Base-by-base conservation (phyloP, 2,888 invertebrate species). In the Coenonympha glycerion region DNA sequence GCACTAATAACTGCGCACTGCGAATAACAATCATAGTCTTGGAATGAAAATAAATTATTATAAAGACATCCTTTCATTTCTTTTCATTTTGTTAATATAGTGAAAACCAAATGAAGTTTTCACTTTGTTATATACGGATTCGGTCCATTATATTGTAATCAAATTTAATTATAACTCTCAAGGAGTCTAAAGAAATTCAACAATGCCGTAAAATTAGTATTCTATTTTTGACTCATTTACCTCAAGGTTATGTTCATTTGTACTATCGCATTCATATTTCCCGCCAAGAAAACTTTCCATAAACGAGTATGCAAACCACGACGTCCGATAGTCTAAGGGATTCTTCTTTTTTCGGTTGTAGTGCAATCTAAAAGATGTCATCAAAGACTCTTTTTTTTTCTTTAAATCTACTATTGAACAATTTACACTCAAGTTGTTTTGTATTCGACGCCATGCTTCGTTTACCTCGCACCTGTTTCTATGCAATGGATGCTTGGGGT, bases 381-480 rank as follows among this genome's bases (percentile, higher is more conserved):
- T 86, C 50, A 87, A 56, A 1, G 81, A 82, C 57, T 87, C 87
- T 56, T 85, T 87, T 66, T 87, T 87, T 66, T 70, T 83, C 65
- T 87, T 87, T 18, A 87, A 62, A 53, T 79, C 79, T 48, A 59
- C 58, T 40, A 86, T 61, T 15, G 80, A 68, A 55, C 66, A 76
- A 55, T 72, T 61, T 45, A 75, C 66, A 55, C 73, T 74, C 19
- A 86, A 55, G 50, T 68, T 65, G 19, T 66, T 62, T 61, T 78
- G 75, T 57, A 87, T 82, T 60, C 81, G 67, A n/a, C 65, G 62
- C 86, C 87, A 87, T 11, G 85, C 83, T 37, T 74, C 73, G 3
- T 68, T 61, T 44, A 84, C 68, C 64, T 77, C 76, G 45, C 63
- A 68, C 65, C 80, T 73, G 63, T 79, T 79, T 68, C 74, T 76